These are phyloP conservation scores for Gila orcuttii DNA, from an alignment of 2,113 vertebrate genomes.

Conservation along the genomic window DNA sequence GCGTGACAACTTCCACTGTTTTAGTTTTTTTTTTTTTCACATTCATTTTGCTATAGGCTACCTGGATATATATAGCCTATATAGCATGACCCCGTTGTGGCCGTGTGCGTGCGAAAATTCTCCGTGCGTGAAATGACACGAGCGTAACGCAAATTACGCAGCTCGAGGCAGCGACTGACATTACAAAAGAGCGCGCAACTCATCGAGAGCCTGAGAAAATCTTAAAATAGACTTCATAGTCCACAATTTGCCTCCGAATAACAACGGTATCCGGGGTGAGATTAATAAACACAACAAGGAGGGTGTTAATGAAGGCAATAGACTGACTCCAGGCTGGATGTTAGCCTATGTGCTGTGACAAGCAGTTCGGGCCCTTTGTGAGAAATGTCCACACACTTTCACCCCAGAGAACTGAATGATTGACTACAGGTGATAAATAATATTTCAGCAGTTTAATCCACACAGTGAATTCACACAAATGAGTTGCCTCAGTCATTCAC, in stretches of 20 bases:
- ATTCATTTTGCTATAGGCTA: no score
- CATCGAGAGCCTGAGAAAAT: background rate
- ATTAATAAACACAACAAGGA: slow-evolving; percentile 4
- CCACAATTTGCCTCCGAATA: background rate
- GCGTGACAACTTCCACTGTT: background rate
- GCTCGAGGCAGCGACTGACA: slow-evolving; percentile 16
- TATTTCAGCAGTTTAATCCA: background rate
- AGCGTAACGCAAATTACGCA: background rate
- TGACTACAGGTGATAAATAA: background rate
- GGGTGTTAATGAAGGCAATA: slow-evolving; percentile 36
- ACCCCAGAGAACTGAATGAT: background rate
- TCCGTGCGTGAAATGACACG: background rate
- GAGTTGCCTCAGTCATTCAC: background rate
- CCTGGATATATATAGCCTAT: no score
- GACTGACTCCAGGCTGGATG: background rate
- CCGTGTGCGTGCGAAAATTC: background rate
- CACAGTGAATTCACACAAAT: background rate
- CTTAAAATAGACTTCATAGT: slow-evolving; percentile 6
- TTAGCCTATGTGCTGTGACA: background rate
- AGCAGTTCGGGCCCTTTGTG: background rate
- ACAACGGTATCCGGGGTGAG: background rate
- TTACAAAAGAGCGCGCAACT: background rate
- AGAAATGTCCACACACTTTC: slow-evolving; percentile 7
- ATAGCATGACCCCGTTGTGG: background rate
- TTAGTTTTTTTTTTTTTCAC: background rate